These are phyloP conservation scores for Grus americana DNA, from an alignment of 2,113 vertebrate species.

Conservation along the genomic window DNA sequence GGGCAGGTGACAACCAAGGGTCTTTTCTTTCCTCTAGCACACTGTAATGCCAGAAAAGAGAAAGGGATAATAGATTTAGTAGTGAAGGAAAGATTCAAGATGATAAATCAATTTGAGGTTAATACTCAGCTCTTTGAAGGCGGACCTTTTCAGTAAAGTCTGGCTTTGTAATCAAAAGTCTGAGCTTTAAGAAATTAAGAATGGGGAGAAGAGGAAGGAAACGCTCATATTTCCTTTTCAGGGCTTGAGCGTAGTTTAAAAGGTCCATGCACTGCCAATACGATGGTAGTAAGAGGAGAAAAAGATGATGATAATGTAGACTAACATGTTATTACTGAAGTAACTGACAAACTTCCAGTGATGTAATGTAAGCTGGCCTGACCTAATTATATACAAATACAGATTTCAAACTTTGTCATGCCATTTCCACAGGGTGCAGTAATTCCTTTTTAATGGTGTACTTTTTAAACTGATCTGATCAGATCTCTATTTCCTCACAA, in stretches of 20 bases:
- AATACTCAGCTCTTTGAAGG: slow-evolving; percentile 17
- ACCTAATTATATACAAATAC: not conserved
- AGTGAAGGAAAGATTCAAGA: not conserved
- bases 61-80: not conserved
- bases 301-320: not conserved
- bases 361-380: not conserved
- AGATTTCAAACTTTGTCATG: not conserved
- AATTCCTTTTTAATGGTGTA: not conserved
- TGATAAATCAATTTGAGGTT: slow-evolving; percentile 41
- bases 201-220: not conserved
- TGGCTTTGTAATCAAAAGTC: slow-evolving; percentile 21
- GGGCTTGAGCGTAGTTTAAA: not conserved
- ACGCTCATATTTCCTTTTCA: not conserved
- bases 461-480: not conserved
- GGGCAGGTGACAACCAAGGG: slow-evolving; percentile 19
- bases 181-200: not conserved
- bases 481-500: not conserved
- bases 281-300: not conserved
- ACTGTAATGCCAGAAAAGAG: not conserved
- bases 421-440: not conserved
- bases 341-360: not conserved
- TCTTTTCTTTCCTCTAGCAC: not conserved
- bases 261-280: not conserved
- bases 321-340: not conserved
- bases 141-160: not conserved